A percentile compares a stretch with the other conserved stretches of the same genome.
Evolutionary conservation across 1,140 invertebrate genomes (phyloP).

Genomic region (Drosophila lacteicornis): DNA sequence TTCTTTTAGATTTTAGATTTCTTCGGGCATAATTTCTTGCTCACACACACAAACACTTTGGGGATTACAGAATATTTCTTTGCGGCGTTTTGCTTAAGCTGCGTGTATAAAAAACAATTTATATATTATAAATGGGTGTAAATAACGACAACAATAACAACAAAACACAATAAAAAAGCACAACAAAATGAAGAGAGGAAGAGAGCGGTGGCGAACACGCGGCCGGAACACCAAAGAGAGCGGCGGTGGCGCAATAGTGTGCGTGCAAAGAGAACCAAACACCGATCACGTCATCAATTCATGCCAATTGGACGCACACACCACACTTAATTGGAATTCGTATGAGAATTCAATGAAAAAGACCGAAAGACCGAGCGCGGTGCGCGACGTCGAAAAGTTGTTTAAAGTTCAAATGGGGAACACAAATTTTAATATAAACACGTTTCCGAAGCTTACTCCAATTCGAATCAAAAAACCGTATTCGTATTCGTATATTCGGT

Average conservation of each 20-base stretch:
- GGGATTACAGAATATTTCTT: conserved; percentile 32
- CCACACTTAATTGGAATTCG: conserved; percentile 81
- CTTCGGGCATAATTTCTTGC: conserved; percentile 59
- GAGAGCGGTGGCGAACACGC: conserved; percentile 43
- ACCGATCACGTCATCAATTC: conserved; percentile 80
- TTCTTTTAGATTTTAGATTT: conserved; percentile 44
- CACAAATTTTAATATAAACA: conserved; percentile 71
- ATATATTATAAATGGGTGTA: conserved; percentile 20
- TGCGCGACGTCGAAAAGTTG: conserved; percentile 51
- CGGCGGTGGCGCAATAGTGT: conserved; percentile 12
- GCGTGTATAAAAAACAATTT: conserved; percentile 56
- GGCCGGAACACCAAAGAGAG: conserved; percentile 28
- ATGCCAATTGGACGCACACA: conserved; percentile 82
- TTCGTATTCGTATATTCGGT: conserved; percentile 12
- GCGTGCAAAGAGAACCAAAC: conserved; percentile 35
- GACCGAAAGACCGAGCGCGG: conserved; percentile 32
- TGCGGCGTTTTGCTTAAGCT: conserved; percentile 74
- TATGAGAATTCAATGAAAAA: conserved; percentile 83
- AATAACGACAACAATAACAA: conserved; percentile 34
- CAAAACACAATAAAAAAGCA: conserved; percentile 55
- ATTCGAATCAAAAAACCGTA: conserved; percentile 38
- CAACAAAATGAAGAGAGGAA: conserved; percentile 31
- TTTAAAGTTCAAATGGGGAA: conserved; percentile 80
- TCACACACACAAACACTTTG: conserved; percentile 36
- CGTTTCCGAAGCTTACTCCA: conserved; percentile 69